Evolutionary conservation across 2,113 vertebrate species (phyloP), one percentile per base, ranked within the genome.

Genomic region (Colistium nudipinnis): DNA sequence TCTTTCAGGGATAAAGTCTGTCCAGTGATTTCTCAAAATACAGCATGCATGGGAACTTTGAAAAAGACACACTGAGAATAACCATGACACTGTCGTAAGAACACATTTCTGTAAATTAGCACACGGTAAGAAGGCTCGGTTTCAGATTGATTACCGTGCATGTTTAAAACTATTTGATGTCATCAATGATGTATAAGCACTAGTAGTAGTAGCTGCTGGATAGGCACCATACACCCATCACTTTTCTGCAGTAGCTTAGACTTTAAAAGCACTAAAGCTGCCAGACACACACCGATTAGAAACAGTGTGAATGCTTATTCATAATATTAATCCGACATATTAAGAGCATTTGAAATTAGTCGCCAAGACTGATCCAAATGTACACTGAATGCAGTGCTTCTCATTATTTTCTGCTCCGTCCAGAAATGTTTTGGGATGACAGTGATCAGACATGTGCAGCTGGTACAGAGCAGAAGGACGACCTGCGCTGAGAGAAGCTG

Each of bases 391-490:
- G 61, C 35, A 52, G 60, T 54, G 48, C 20, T 35, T 33, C 43
- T 66, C 41, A 35, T 74, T 16, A 39, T 14, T 45, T 45, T 14
- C 10, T 1, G 19, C 1, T 53, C 28, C 7, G 30, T 71, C 47
- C 43, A 57, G 59, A 61, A 51, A 66, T 39, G 63, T 70, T 41
- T 51, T 13, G 14, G n/a, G 13, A 16, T 47, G 66, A 55, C 49
- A n/a, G 28, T 5, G 65, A 67, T 45, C 54, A 47, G 74, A 74
- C 81, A 83, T 79, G 77, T 83, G 82, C 86, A 79, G 78, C 69
- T 31, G 64, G 70, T 39, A 35, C 19, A 28, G 16, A 64, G 57
- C 78, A 78, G 82, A 88, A 72, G 75, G 76, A 83, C 57, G 74
- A 71, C 55, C 63, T 55, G 48, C 41, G 36, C 54, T 1, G 63